Base-by-base conservation (phyloP, 1,140 invertebrate species). In the Contarinia nasturtii region DNA sequence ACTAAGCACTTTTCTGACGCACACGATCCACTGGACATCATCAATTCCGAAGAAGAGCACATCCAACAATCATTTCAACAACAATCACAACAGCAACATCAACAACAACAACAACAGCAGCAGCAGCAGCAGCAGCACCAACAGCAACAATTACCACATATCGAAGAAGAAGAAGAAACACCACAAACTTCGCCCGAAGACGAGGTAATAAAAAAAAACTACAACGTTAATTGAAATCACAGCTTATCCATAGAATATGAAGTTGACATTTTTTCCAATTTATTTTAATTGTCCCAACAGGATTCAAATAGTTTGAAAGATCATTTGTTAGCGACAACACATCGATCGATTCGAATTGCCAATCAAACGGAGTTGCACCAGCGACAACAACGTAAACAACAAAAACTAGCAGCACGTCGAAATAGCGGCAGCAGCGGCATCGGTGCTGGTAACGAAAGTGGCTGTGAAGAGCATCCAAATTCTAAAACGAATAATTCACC, bases 121-220 rank as follows among this genome's bases (percentile, higher is more conserved):
- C 73, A 70, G 5, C 72, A 71, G 33, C 54, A 27, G 57, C 61
- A 60, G 49, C 61, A 58, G 45, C 54, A 56, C 20, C 60, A 63
- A 51, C 61, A 59, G 21, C 73, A 70, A 7, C 72, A 71, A 33
- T 54, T 74, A 42, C 72, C 72, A 1, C 72, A 73, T 44, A 74
- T 74, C 46, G 71, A 74, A 54, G 72, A 74, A 54, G 72, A 74
- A 51, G 65, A 67, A 52, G 72, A 73, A 55, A 66, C 64, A 7
- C 64, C 67, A 52, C 58, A 61, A 5, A 67, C 66, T n/a, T 54
- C 67, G 18, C 67, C 66, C 4, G 66, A 62, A 7, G 64, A 57
- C 3, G 63, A 61, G 27, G 27, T 27, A 27, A 27, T 5, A 27
- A 3, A 27, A 27, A 27, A 27, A 27, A 27, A 27, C 3, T 5